These are phyloP conservation scores for Idaea dimidiata DNA, from an alignment of 2,888 invertebrate species.

Conservation along the genomic window DNA sequence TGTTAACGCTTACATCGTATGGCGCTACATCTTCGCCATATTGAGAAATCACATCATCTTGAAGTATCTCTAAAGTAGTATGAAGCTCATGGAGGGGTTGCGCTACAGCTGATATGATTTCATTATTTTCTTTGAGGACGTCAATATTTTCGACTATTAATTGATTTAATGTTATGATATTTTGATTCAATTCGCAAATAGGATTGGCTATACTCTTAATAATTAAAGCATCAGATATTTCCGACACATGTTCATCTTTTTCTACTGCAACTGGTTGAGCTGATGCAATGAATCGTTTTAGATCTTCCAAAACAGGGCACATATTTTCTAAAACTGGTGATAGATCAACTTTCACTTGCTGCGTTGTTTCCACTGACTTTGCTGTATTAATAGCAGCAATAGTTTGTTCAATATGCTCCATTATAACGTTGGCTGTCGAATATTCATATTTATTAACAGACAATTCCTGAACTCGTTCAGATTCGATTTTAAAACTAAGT, in stretches of 20 bases:
- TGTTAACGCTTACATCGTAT: constrained; percentile 48
- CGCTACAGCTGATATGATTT: constrained; percentile 61
- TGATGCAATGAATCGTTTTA: constrained; percentile 58
- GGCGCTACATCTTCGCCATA: constrained; percentile 51
- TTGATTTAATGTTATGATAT: constrained; percentile 57
- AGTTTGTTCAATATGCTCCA: constrained; percentile 62
- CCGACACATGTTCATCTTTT: constrained; percentile 47
- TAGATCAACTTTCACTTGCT: constrained; percentile 38
- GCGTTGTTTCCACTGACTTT: constrained; percentile 46
- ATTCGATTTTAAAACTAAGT: constrained; percentile 47
- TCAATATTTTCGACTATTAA: constrained; percentile 57
- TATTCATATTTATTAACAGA: constrained; percentile 9
- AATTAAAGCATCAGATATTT: constrained; percentile 64
- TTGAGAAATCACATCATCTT: constrained; percentile 70
- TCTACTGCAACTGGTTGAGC: constrained; percentile 38
- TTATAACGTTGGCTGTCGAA: constrained; percentile 32
- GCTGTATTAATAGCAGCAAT: constrained; percentile 58
- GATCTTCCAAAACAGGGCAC: constrained; percentile 59
- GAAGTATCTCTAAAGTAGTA: constrained; percentile 65
- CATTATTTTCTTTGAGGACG: constrained; percentile 47
- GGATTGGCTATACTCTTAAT: constrained; percentile 60
- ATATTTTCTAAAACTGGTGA: constrained; percentile 53
- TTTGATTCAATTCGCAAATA: constrained; percentile 59
- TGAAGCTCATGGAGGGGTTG: constrained; percentile 70
- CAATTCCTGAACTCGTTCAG: constrained; percentile 54